Evolutionary conservation across 2,113 vertebrate species (phyloP), one percentile per base, ranked within the genome.

Genomic region (Dipodomys stephensi): DNA sequence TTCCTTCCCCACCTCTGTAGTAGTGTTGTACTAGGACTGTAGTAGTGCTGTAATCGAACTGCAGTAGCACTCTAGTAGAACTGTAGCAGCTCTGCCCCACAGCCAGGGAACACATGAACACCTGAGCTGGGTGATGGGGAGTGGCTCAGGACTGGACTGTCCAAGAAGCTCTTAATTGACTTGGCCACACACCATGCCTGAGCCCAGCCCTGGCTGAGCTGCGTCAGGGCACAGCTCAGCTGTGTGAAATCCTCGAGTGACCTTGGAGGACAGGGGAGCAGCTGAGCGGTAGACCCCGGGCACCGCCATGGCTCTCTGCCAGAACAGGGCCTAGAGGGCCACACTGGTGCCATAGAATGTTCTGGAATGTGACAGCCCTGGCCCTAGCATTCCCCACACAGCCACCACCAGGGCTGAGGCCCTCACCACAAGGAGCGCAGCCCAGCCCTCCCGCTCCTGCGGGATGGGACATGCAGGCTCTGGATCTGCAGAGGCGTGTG

Each of bases 341-440:
- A 2, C 0, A 11, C 1, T n/a, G 49, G 28, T 25, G 0, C 15
- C 57, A 39, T 49, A 18, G 67, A 62, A 25, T 72, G 39, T 83
- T 13, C 25, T 39, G 6, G n/a, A 12, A 18, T 28, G 23, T 10
- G 12, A 22, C 7, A 77, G 19, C 53, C 19, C 79, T 10, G 22
- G 18, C 16, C n/a, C 28, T 1, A 0, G 0, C 1, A 27, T 23
- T 23, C 22, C 19, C 65, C 2, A 16, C 39, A 4, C 2, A 0
- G 19, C 20, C 3, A 18, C 28, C 2, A 72, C 30, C 32, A 49
- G 20, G 23, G 23, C 6, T 20, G 7, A 13, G 57, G 20, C 7
- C n/a, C 44, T 18, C 39, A 64, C 39, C 39, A 39, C 39, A 39
- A 10, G 9, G 49, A 12, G 49, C 8, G 49, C 49, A 49, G 49